Conservation (phyloP, 2,797 vertebrate genomes). For the Rhinogobio ventralis region DNA sequence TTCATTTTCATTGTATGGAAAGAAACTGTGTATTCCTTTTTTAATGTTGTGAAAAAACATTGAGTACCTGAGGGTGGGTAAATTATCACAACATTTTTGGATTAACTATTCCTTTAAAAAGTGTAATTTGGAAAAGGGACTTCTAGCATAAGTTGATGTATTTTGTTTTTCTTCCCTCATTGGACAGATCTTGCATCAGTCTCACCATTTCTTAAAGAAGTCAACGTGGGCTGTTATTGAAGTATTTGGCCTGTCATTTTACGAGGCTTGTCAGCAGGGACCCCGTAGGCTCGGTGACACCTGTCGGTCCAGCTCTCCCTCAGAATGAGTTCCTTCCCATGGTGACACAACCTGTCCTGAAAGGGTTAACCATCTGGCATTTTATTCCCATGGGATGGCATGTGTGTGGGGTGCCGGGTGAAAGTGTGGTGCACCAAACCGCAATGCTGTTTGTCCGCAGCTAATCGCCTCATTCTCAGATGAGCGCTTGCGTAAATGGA, state of each 20-base stretch:
- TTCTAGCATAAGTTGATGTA: neutral
- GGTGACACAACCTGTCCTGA: slow-evolving; percentile 7
- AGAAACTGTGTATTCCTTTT: neutral
- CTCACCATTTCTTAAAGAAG: neutral
- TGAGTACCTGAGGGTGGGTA: neutral
- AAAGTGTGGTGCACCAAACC: slow-evolving; percentile 57
- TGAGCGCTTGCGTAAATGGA: slow-evolving; percentile 68
- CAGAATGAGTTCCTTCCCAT: slow-evolving; percentile 5
- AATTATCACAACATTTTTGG: neutral
- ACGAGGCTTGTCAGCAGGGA: slow-evolving; percentile 20
- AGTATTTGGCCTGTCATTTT: neutral
- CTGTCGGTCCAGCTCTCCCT: slow-evolving; percentile 46
- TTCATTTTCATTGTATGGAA: neutral
- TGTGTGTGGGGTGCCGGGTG: slow-evolving; percentile 46
- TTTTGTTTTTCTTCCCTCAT: too few species aligned
- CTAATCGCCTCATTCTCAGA: slow-evolving; percentile 79
- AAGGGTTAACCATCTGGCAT: slow-evolving; percentile 49
- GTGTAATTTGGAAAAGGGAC: neutral
- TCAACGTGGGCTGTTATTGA: neutral
- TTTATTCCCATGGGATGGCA: slow-evolving; percentile 64
- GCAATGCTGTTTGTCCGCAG: slow-evolving; percentile 68
- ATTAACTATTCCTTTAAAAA: neutral
- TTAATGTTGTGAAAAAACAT: neutral
- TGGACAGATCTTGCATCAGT: neutral
- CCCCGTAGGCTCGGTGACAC: slow-evolving; percentile 50